A percentile compares a stretch with the other conserved stretches of the same genome.
These are phyloP conservation scores for Lemur catta DNA, from an alignment of 2,797 vertebrate species.

Conservation along the genomic window DNA sequence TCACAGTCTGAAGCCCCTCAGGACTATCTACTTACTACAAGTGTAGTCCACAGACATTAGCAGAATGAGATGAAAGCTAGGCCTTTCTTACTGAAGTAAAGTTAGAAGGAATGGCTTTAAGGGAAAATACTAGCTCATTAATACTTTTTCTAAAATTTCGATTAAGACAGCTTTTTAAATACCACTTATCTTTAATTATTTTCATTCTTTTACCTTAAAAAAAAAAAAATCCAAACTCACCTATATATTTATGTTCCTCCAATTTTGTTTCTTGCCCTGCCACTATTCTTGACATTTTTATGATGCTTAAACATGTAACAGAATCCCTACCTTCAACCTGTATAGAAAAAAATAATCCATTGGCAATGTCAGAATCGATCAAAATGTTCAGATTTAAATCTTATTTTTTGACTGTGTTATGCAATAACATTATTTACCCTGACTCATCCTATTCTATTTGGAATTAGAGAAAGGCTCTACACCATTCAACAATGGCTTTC, in stretches of 20 bases:
- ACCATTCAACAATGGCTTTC: neutral
- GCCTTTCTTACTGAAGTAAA: neutral
- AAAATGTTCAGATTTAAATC: constrained; percentile 28
- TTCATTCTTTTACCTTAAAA: neutral
- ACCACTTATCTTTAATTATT: neutral
- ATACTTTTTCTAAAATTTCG: constrained; percentile 20
- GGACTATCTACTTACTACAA: neutral
- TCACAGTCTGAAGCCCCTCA: neutral
- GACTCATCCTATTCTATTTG: neutral
- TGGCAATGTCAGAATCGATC: neutral
- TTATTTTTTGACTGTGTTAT: neutral
- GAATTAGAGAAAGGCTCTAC: neutral
- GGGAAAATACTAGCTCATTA: neutral
- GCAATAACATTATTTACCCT: neutral
- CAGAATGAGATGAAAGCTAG: neutral
- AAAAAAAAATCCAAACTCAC: neutral
- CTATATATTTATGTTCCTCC: neutral
- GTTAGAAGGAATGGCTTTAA: neutral
- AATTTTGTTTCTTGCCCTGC: neutral
- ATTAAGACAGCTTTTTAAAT: neutral
- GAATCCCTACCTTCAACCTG: neutral
- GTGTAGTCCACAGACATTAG: neutral
- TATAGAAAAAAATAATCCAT: neutral
- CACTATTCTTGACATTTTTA: neutral
- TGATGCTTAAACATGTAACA: neutral